Evolutionary conservation across 2,888 invertebrate species (phyloP).

Genomic region (Mythimna albipuncta): DNA sequence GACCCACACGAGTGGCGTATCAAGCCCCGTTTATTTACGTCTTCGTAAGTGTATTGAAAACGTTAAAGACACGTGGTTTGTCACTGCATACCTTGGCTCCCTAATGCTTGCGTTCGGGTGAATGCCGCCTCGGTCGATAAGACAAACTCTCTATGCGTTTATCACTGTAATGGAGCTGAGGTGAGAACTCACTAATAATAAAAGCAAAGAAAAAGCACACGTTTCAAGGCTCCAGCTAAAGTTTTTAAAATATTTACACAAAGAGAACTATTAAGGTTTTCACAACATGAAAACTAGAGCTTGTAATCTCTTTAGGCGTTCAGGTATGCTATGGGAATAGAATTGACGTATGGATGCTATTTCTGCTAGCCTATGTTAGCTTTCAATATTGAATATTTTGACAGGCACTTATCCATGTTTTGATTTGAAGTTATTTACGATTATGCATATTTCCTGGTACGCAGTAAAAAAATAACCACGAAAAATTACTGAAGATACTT

Average conservation of each 20-base stretch:
- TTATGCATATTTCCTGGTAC: conserved; percentile 10
- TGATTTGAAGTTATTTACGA: conserved; percentile 41
- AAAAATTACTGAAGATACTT: conserved; percentile 4
- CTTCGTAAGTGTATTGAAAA: too few species aligned
- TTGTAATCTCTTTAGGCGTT: conserved; percentile 62
- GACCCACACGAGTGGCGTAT: too few species aligned
- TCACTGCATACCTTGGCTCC: too few species aligned
- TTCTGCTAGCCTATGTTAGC: conserved; percentile 63
- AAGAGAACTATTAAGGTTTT: conserved; percentile 52
- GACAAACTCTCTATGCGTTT: conserved; percentile 9
- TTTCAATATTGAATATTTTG: conserved; percentile 70
- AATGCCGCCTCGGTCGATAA: too few species aligned
- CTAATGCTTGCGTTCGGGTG: too few species aligned
- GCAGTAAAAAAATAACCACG: conserved; percentile 3
- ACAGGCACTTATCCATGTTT: conserved; percentile 63
- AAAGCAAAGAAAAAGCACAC: conserved; percentile 53
- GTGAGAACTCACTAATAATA: conserved; percentile 43
- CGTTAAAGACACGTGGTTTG: too few species aligned
- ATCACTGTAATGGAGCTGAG: conserved; percentile 27
- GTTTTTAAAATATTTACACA: conserved; percentile 75
- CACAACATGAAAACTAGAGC: conserved; percentile 67
- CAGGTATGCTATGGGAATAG: conserved; percentile 67
- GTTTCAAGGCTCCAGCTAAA: conserved; percentile 45
- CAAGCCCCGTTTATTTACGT: too few species aligned
- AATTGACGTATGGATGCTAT: conserved; percentile 77